A percentile compares a stretch with the other conserved stretches of the same genome.
phyloP scores from a whole-genome alignment of 2,797 vertebrate species.

The Rhinogobio ventralis region DNA sequence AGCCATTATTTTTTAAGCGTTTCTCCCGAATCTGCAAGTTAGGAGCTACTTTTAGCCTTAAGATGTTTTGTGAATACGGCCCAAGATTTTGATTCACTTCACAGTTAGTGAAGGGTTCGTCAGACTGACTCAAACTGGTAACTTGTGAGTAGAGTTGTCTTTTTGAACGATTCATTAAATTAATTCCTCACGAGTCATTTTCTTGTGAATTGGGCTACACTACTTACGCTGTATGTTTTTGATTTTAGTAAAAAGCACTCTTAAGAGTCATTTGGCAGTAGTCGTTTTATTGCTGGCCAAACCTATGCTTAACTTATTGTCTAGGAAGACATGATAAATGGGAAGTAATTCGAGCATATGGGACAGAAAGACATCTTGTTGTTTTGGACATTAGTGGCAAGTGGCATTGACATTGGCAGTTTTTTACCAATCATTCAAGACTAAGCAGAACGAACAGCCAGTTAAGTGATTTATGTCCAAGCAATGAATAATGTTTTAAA shows the following conservation, averaged over 20 bases:
- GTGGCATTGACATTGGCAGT: background rate
- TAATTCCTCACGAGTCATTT: background rate
- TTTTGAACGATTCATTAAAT: background rate
- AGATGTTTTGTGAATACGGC: no score
- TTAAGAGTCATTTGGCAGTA: background rate
- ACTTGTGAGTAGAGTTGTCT: background rate
- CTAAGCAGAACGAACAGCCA: background rate
- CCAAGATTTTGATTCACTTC: background rate
- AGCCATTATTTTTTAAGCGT: no score
- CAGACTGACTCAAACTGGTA: background rate
- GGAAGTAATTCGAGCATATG: background rate
- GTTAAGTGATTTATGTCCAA: conserved; percentile 1
- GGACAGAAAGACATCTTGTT: background rate
- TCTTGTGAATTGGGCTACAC: background rate
- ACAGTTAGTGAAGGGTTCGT: background rate
- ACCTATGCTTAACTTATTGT: background rate
- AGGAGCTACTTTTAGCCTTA: no score
- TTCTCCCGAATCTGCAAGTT: no score
- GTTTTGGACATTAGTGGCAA: background rate
- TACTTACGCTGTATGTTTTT: background rate
- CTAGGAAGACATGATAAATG: background rate
- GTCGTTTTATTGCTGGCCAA: conserved; percentile 3
- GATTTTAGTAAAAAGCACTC: background rate
- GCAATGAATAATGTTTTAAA: conserved; percentile 38
- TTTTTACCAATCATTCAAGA: conserved; percentile 3